A percentile compares a stretch with the other conserved stretches of the same genome.
Conservation (phyloP, 2,797 vertebrate genomes). For the Ctenosaura bakeri region DNA sequence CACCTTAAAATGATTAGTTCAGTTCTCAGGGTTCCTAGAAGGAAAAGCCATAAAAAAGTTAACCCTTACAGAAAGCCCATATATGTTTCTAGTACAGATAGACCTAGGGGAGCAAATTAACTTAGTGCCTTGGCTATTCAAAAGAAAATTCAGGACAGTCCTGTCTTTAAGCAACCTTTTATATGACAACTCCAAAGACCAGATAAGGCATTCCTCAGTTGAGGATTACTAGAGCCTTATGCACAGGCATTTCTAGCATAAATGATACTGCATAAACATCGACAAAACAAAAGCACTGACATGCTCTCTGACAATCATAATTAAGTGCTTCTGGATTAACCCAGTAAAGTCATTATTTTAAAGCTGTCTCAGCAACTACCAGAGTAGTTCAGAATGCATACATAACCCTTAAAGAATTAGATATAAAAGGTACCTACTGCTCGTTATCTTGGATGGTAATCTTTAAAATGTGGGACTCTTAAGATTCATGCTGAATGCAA, state of each 20-base stretch:
- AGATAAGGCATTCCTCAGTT: background rate
- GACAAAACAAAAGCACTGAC: background rate
- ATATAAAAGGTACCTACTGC: background rate
- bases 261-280: conserved; percentile 2
- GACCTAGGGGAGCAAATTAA: background rate
- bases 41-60: background rate
- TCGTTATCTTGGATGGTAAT: background rate
- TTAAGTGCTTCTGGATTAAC: conserved; percentile 9
- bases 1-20: background rate
- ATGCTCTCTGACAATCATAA: background rate
- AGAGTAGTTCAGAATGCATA: background rate
- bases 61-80: background rate
- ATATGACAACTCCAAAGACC: background rate
- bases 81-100: background rate
- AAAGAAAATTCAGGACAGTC: background rate
- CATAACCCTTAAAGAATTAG: background rate
- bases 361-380: conserved; percentile 18
- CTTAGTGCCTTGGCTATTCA: background rate
- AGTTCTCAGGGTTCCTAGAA: background rate
- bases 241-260: background rate
- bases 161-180: background rate
- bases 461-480: background rate
- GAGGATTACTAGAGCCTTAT: background rate
- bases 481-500: background rate
- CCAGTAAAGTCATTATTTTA: conserved; percentile 5